phyloP scores from a whole-genome alignment of 2,888 invertebrate species.

The Piscicola geometra region DNA sequence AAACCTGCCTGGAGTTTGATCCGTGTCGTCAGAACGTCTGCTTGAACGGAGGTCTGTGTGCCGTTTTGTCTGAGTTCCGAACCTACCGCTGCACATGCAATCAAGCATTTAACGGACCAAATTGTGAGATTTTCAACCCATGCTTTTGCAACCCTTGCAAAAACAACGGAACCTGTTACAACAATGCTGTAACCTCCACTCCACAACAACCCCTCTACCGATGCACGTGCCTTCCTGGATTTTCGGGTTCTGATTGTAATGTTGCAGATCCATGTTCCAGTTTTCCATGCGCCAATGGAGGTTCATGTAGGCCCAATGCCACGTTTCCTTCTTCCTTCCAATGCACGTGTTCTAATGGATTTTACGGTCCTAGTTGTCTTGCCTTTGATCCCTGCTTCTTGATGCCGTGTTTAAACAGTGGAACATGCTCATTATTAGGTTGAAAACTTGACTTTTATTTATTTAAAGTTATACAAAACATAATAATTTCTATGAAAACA shows the following conservation, averaged over 20 bases:
- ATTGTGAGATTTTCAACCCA: slow-evolving; percentile 36
- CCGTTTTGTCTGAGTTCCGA: background rate
- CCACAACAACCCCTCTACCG: background rate
- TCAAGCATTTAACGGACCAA: slow-evolving; percentile 21
- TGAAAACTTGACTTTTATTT: background rate
- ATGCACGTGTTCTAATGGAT: slow-evolving; percentile 32
- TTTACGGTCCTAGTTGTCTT: slow-evolving; percentile 34
- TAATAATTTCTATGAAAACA: too few species aligned
- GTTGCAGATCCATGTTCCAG: slow-evolving; percentile 23
- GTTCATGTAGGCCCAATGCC: background rate
- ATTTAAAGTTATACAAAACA: too few species aligned
- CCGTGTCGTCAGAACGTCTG: slow-evolving; percentile 25
- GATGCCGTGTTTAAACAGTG: slow-evolving; percentile 33
- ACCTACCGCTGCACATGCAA: slow-evolving; percentile 31
- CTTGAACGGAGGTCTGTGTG: slow-evolving; percentile 17
- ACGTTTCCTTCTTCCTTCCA: background rate
- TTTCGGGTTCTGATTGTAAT: slow-evolving; percentile 2
- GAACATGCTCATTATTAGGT: slow-evolving; percentile 3
- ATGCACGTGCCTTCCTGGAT: slow-evolving; percentile 15
- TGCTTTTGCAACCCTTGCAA: slow-evolving; percentile 40
- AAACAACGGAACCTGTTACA: slow-evolving; percentile 36
- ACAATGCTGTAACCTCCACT: background rate
- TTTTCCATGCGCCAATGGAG: slow-evolving; percentile 7
- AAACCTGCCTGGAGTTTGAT: slow-evolving; percentile 32
- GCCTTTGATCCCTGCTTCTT: slow-evolving; percentile 37